Conservation (phyloP, 2,113 vertebrate species). For the Platichthys flesus region DNA sequence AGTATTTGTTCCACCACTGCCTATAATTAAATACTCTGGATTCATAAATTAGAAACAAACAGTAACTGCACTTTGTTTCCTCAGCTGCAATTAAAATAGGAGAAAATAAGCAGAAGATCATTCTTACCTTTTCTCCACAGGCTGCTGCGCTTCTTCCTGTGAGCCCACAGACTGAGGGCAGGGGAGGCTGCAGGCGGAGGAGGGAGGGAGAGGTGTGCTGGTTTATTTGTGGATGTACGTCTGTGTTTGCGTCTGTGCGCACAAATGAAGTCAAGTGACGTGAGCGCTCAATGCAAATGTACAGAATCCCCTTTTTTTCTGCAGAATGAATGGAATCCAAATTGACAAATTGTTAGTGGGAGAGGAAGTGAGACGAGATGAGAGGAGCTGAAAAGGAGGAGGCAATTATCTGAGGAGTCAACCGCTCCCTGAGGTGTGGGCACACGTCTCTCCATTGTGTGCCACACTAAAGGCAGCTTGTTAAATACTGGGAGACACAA, state of each 20-base stretch:
- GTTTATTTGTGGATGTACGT: conserved; percentile 21
- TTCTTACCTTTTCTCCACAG: conserved; percentile 55
- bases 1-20: neutral
- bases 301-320: neutral
- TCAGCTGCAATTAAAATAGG: neutral
- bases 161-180: conserved; percentile 24
- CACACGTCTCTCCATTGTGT: conserved; percentile 72
- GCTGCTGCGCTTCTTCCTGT: conserved; percentile 21
- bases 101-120: neutral
- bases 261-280: conserved; percentile 60
- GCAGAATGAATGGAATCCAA: conserved; percentile 40
- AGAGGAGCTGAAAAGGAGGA: conserved; percentile 57
- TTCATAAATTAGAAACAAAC: neutral
- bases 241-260: conserved; percentile 13
- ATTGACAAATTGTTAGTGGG: conserved; percentile 39
- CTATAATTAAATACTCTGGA: neutral
- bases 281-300: conserved; percentile 40
- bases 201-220: conserved; percentile 23
- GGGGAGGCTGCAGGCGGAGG: conserved; percentile 17
- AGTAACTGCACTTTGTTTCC: neutral
- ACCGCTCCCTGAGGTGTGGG: conserved; percentile 62
- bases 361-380: conserved; percentile 56
- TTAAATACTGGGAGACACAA: conserved; percentile 71
- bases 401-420: conserved; percentile 83
- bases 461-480: conserved; percentile 72